A percentile compares a stretch with the other conserved stretches of the same genome.
Conservation (phyloP, 2,888 invertebrate genomes). For the Pachydiplax longipennis region DNA sequence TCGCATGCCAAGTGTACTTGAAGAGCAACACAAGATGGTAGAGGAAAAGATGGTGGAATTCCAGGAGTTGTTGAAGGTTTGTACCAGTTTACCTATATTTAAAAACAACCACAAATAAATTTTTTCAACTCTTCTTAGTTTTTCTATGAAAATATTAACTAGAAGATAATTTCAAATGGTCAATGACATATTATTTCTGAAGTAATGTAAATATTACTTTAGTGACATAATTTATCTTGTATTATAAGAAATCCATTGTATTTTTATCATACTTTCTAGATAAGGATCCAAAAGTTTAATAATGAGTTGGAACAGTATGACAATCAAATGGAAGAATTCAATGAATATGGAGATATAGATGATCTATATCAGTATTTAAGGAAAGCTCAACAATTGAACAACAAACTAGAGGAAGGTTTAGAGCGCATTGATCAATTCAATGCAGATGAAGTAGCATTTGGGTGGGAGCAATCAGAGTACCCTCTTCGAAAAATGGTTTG, state of each 20-base stretch:
- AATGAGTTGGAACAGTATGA: constrained; percentile 83
- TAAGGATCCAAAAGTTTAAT: constrained; percentile 79
- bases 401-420: constrained; percentile 75
- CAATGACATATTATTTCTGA: neutral
- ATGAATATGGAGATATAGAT: constrained; percentile 85
- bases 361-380: constrained; percentile 83
- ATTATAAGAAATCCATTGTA: neutral
- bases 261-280: constrained; percentile 53
- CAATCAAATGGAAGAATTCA: constrained; percentile 83
- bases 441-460: constrained; percentile 87
- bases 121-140: neutral
- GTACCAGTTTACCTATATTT: neutral
- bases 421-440: constrained; percentile 87
- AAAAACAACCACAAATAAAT: neutral
- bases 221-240: neutral
- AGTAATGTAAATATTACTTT: neutral
- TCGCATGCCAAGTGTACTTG: constrained; percentile 80
- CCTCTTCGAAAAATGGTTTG: constrained; percentile 75
- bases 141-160: neutral
- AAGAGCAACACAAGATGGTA: constrained; percentile 81
- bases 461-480: constrained; percentile 88
- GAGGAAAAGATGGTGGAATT: constrained; percentile 85
- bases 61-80: constrained; percentile 77
- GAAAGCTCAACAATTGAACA: constrained; percentile 80
- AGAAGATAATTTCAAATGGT: neutral